These are phyloP conservation scores for Ylistrum balloti DNA, from an alignment of 1,140 invertebrate genomes.

Conservation along the genomic window DNA sequence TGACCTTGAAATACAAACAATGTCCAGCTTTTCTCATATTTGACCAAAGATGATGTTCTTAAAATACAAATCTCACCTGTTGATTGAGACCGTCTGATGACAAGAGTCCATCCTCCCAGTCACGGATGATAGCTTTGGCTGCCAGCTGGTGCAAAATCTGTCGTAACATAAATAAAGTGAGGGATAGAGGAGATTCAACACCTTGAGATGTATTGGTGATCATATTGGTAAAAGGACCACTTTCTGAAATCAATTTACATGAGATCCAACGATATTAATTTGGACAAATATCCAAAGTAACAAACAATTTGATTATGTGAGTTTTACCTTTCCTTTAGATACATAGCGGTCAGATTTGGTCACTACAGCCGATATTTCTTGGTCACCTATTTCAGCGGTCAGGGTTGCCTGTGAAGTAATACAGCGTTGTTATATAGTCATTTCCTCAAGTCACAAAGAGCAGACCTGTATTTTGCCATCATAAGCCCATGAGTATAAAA, in stretches of 20 bases:
- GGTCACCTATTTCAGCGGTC: conserved; percentile 76
- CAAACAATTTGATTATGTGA: background rate
- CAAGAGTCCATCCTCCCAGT: conserved; percentile 81
- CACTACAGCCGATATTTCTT: conserved; percentile 80
- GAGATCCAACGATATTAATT: too few relatives aligned
- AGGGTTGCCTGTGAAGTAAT: conserved; percentile 80
- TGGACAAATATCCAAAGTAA: too few relatives aligned
- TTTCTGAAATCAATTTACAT: too few relatives aligned
- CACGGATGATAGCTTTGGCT: conserved; percentile 80
- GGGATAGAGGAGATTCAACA: too few relatives aligned
- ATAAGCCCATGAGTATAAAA: too few relatives aligned
- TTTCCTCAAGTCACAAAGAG: too few relatives aligned
- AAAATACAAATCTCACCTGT: conserved; percentile 70
- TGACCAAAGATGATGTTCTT: background rate
- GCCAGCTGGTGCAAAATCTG: conserved; percentile 79
- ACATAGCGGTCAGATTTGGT: conserved; percentile 80
- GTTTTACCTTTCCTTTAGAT: conserved; percentile 76
- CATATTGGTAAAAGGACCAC: too few relatives aligned
- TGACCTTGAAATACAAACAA: too few relatives aligned
- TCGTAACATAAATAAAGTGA: conserved; percentile 40
- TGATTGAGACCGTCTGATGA: conserved; percentile 77
- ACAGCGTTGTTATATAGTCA: too few relatives aligned
- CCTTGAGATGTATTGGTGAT: too few relatives aligned
- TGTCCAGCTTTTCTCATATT: too few relatives aligned
- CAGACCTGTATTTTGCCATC: too few relatives aligned